Conservation (phyloP, 2,113 vertebrate genomes). For the Litocranius walleri region DNA sequence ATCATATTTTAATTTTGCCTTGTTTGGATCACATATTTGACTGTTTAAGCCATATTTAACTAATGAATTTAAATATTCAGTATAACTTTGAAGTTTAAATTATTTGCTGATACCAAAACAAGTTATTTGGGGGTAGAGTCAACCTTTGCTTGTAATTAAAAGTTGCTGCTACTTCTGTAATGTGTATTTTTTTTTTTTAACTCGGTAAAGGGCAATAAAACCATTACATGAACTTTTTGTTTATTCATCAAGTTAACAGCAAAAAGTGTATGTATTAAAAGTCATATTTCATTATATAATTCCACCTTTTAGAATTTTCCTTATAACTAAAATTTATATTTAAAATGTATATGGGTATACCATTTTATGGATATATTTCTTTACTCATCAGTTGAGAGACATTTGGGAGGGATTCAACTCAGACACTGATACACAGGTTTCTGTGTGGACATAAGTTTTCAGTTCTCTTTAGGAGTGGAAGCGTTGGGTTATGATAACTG, state of each 20-base stretch:
- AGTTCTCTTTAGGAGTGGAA: neutral
- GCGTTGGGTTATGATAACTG: neutral
- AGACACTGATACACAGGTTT: neutral
- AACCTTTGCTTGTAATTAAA: constrained; percentile 57
- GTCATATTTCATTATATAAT: neutral
- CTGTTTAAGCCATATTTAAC: constrained; percentile 63
- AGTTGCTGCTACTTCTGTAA: constrained; percentile 60
- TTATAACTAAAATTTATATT: neutral
- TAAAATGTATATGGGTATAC: neutral
- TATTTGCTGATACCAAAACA: constrained; percentile 60
- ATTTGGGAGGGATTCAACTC: neutral
- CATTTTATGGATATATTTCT: neutral
- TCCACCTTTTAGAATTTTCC: neutral
- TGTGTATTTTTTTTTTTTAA: constrained; percentile 3
- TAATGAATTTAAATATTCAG: constrained; percentile 49
- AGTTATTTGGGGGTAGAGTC: constrained; percentile 1
- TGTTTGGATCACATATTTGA: constrained; percentile 36
- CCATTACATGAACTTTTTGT: constrained; percentile 1
- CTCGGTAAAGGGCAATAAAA: constrained; percentile 61
- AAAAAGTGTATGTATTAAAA: constrained; percentile 3
- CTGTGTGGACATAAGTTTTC: neutral
- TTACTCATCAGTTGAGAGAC: neutral
- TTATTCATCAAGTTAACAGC: constrained; percentile 31
- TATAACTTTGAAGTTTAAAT: constrained; percentile 38
- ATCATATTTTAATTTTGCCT: constrained; percentile 25